Evolutionary conservation across 2,113 vertebrate genomes (phyloP).

Genomic region (Aegotheles bennettii): DNA sequence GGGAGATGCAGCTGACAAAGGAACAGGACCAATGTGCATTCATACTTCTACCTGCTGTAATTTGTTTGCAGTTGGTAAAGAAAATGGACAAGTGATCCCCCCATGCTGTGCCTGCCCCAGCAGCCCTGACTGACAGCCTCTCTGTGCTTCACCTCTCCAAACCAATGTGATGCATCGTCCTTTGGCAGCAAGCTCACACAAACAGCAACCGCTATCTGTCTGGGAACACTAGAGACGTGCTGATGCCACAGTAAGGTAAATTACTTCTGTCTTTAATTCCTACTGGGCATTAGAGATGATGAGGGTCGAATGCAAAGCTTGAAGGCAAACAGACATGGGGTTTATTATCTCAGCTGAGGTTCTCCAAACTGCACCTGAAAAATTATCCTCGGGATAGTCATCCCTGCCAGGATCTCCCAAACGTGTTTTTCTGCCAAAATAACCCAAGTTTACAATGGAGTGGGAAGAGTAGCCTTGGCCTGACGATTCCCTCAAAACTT

Average conservation of each 20-base stretch:
- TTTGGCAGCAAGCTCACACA: accelerated
- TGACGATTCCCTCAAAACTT: neutral
- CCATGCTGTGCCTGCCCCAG: accelerated
- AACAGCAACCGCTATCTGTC: neutral
- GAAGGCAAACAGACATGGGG: neutral
- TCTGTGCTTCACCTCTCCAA: neutral
- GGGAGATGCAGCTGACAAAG: neutral
- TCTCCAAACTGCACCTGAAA: neutral
- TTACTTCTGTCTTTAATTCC: neutral
- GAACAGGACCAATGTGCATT: neutral
- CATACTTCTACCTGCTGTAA: accelerated
- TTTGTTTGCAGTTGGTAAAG: neutral
- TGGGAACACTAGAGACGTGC: neutral
- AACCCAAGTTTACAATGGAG: neutral
- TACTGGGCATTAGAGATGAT: neutral
- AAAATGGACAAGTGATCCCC: neutral
- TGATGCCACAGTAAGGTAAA: neutral
- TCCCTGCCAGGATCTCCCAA: neutral
- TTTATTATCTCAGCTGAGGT: neutral
- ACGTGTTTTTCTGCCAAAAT: neutral
- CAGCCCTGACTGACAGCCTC: neutral
- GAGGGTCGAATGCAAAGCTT: neutral
- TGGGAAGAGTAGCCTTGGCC: neutral
- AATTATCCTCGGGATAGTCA: neutral
- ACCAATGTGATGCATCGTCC: accelerated